phyloP scores from a whole-genome alignment of 2,113 vertebrate species.

The Pitta sordida region DNA sequence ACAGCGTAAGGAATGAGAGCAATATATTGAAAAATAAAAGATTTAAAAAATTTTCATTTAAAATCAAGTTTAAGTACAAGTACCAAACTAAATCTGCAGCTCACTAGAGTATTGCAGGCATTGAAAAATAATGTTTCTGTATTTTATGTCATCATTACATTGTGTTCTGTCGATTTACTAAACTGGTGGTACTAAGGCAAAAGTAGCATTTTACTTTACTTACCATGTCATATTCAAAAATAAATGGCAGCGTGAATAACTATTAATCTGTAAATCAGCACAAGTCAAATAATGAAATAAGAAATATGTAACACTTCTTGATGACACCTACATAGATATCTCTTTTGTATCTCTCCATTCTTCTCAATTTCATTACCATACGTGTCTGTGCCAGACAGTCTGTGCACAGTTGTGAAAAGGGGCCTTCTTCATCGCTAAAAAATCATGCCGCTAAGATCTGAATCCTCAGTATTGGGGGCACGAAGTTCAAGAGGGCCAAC shows the following conservation, averaged over 20 bases:
- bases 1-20: not conserved
- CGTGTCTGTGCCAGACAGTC: rapidly evolving
- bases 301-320: not conserved
- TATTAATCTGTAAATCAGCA: not conserved
- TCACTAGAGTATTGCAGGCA: not conserved
- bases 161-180: not conserved
- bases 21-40: not conserved
- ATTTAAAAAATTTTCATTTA: not conserved
- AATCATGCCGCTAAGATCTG: too few relatives aligned
- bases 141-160: not conserved
- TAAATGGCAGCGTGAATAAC: not conserved
- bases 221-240: not conserved
- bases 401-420: too few relatives aligned
- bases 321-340: not conserved
- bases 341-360: not conserved
- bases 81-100: not conserved
- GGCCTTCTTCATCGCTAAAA: too few relatives aligned
- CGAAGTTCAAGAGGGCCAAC: too few relatives aligned
- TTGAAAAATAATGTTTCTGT: not conserved
- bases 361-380: not conserved
- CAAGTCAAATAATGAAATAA: not conserved
- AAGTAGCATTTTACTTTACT: not conserved
- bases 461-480: too few relatives aligned
- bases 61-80: not conserved
- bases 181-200: not conserved